Base-by-base conservation (phyloP, 2,797 vertebrate genomes). In the Chloroceryle amazona region DNA sequence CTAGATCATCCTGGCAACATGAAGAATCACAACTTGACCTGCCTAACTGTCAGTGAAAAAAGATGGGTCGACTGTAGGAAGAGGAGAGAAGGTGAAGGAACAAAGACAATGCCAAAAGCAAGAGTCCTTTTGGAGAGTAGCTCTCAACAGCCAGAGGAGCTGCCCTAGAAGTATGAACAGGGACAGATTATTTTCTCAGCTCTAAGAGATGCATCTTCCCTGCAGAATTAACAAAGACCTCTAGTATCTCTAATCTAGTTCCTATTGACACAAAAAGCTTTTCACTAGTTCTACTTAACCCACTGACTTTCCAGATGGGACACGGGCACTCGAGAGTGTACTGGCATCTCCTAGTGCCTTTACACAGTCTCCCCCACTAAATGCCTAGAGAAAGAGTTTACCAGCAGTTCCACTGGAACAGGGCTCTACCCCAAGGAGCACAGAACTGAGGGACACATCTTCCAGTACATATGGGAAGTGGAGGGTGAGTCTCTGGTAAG, bases 1-100 rank as follows among this genome's bases (percentile, higher is more conserved):
- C 68, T 96, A 88, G 82, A 96, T 96, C 90, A 96, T 91, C 61
- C 65, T 94, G 91, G 94, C 85, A 93, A 96, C 80, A 55, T 51
- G 78, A 96, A 84, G 87, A 52, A 96, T 86, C 67, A 86, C 80
- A 91, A 62, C 58, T 81, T 90, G 72, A 95, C 88, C 72, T 25
- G 58, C 68, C 2, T 9, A 81, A 75, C 41, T 91, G 91, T 88
- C 93, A 88, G n/a, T 18, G 51, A 65, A 92, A 87, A 82, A 89
- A 81, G 87, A 94, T 88, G 29, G 68, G 72, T 55, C 0, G 0
- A 28, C 65, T 81, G 35, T 12, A 86, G 42, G 72, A 87, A 92
- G 31, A 67, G 18, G 31, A 83, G 35, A 66, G 63, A 85, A 79
- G 39, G 52, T 63, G 13, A 89, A 89, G 31, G 42, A 90, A 85